These are phyloP conservation scores for Nomada goodeniana DNA, from an alignment of 2,888 invertebrate genomes.

Conservation along the genomic window DNA sequence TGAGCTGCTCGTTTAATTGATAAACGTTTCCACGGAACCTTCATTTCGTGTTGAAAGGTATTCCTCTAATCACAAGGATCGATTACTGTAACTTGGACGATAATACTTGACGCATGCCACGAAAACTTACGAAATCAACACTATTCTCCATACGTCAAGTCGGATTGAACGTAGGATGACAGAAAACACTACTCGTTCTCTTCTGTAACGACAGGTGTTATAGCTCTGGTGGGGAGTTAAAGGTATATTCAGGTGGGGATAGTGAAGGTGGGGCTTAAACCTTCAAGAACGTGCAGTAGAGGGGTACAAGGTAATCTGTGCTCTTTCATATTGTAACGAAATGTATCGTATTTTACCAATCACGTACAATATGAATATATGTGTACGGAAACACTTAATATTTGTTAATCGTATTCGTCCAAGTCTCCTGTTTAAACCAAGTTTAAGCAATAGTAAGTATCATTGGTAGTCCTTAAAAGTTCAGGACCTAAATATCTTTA, in stretches of 20 bases:
- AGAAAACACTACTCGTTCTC: constrained; percentile 65
- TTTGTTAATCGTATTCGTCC: background rate
- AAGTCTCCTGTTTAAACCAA: too few relatives aligned
- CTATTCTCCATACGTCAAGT: constrained; percentile 64
- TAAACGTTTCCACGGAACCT: background rate
- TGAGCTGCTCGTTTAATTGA: background rate
- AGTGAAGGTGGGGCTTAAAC: constrained; percentile 63
- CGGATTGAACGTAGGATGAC: constrained; percentile 54
- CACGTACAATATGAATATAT: background rate
- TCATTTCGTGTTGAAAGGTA: background rate
- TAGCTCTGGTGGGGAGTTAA: constrained; percentile 50
- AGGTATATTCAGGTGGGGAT: constrained; percentile 49
- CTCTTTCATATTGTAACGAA: constrained; percentile 4
- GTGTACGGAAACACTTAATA: background rate
- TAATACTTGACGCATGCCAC: constrained; percentile 55
- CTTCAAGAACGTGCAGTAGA: constrained; percentile 42
- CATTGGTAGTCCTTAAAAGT: too few relatives aligned
- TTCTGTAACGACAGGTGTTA: constrained; percentile 69
- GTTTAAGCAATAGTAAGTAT: too few relatives aligned
- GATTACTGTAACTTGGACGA: constrained; percentile 25
- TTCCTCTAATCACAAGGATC: background rate
- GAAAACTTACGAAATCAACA: constrained; percentile 59
- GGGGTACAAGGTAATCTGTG: constrained; percentile 54
- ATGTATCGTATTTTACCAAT: constrained; percentile 19
- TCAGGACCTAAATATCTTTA: too few relatives aligned